phyloP scores from a whole-genome alignment of 2,113 vertebrate species.

The Daubentonia madagascariensis region DNA sequence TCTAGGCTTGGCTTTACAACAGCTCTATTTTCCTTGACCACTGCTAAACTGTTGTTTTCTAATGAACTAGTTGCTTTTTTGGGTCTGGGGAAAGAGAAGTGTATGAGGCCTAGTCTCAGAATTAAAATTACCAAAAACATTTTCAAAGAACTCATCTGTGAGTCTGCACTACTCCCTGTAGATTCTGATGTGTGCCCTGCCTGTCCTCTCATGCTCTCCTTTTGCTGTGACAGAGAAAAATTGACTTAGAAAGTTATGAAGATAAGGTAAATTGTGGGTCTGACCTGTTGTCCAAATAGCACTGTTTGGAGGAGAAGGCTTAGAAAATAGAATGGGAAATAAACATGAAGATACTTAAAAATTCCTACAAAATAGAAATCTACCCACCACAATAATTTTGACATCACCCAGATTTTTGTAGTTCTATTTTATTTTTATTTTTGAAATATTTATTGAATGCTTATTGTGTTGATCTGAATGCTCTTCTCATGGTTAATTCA shows the following conservation, averaged over 20 bases:
- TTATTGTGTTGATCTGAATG: neutral
- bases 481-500: neutral
- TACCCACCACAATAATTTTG: neutral
- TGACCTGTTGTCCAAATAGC: neutral
- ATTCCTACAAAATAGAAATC: neutral
- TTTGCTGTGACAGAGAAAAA: neutral
- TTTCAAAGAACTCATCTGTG: neutral
- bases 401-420: neutral
- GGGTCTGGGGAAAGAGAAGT: neutral
- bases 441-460: neutral
- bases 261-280: neutral
- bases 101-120: neutral
- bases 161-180: fast-evolving
- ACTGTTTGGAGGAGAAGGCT: neutral
- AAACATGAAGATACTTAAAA: neutral
- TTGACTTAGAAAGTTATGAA: neutral
- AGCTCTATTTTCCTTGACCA: neutral
- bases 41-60: conserved; percentile 9
- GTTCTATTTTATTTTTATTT: neutral
- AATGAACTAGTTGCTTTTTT: neutral
- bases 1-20: conserved; percentile 37
- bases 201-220: neutral
- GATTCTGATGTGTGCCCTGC: no score
- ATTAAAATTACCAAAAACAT: neutral
- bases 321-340: neutral